Base-by-base conservation (phyloP, 2,888 invertebrate genomes). In the Lamellibrachia columna region DNA sequence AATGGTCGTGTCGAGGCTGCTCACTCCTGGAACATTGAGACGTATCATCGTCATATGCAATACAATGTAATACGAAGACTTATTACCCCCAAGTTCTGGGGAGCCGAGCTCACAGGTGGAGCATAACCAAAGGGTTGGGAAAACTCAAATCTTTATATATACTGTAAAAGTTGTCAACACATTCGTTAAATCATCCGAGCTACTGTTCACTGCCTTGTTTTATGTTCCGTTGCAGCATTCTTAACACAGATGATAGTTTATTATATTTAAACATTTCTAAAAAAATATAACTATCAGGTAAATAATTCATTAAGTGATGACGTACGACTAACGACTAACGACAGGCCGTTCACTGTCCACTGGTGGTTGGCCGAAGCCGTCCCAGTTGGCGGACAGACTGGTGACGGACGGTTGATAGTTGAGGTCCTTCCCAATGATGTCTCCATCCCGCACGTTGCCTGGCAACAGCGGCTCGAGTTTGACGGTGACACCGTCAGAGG, bases 311-410 rank as follows among this genome's bases (percentile, higher is more conserved):
- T 22, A 3, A 75, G 75, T 6, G 75, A 75, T 52, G 40, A 91
- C 53, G 91, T 22, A 91, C 91, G 9, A 52, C 91, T 53, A 40
- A 91, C 91, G 9, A 52, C 91, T 53, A 40, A 52, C 91, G 91
- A 52, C 9, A 6, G 91, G 52, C 1, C 15, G 52, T 22, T 40
- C 91, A 40, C 53, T 91, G 91, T 91, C 91, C 91, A 6, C 28
- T 40, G 40, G 53, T 4, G 91, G 53, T 40, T 28, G 53, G 90
- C 95, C 95, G 93, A 95, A 95, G 3, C 95, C 95, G 40, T 94
- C 93, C 95, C 95, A 95, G 94, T 95, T 95, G 52, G 95, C 95
- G 11, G 94, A 94, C 7, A 95, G 93, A 58, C 93, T 94, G 8
- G 92, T 93, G n/a, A 92, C 93, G 3, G 94, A 94, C 28, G 94